These are phyloP conservation scores for Hypsibius dujardini DNA, from an alignment of 1,140 invertebrate genomes.

Conservation along the genomic window DNA sequence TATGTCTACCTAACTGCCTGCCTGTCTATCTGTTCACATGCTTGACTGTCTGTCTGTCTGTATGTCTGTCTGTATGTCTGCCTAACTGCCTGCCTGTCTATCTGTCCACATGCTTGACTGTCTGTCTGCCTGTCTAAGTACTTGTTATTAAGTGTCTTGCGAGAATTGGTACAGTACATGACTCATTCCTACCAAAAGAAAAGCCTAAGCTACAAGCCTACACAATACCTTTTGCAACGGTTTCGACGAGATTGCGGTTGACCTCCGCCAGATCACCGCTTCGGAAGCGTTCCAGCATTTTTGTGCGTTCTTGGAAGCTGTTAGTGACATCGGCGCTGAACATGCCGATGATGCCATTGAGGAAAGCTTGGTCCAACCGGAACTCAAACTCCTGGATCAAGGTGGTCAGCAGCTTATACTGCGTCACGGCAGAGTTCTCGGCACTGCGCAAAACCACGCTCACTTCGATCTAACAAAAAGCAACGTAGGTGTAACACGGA, in stretches of 20 bases:
- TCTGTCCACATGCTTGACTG: no score
- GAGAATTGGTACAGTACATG: no score
- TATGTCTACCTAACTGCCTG: no score
- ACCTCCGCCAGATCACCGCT: conserved; percentile 30
- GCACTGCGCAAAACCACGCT: conserved; percentile 69
- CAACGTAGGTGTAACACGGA: conserved; percentile 49
- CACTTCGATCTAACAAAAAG: conserved; percentile 66
- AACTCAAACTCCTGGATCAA: conserved; percentile 60
- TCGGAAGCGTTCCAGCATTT: conserved; percentile 21
- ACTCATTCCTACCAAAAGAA: no score
- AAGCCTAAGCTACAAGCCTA: no score
- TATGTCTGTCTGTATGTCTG: no score
- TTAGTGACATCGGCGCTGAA: conserved; percentile 40
- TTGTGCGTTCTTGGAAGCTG: conserved; percentile 15
- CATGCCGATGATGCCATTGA: conserved; percentile 65
- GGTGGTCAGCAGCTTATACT: conserved; percentile 50
- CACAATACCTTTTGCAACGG: conserved; percentile 26
- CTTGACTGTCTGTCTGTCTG: no score
- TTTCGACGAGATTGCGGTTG: conserved; percentile 26
- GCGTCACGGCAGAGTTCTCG: conserved; percentile 66
- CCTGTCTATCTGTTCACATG: no score
- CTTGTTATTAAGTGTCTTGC: no score
- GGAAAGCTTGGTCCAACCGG: conserved; percentile 78
- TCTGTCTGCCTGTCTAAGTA: no score
- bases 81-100: no score